These are phyloP conservation scores for Centroberyx gerrardi DNA, from an alignment of 2,797 vertebrate species.

Conservation along the genomic window DNA sequence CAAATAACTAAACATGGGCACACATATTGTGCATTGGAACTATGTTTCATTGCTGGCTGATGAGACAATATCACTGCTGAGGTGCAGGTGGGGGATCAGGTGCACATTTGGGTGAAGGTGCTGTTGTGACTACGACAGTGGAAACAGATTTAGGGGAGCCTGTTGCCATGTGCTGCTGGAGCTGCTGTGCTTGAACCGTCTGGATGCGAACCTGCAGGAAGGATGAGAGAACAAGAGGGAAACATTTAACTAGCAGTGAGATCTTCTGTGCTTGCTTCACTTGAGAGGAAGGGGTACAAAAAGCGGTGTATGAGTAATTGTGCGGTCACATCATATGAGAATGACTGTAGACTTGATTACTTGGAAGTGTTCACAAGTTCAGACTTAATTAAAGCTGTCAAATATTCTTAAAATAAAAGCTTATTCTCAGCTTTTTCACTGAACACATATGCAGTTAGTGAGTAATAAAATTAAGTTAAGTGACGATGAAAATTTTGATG, in stretches of 20 bases:
- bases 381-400: too few relatives aligned
- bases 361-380: too few relatives aligned
- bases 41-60: conserved; percentile 7
- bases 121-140: conserved; percentile 96
- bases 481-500: too few relatives aligned
- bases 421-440: not conserved
- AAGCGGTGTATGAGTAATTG: not conserved
- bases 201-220: conserved; percentile 93
- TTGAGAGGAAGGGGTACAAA: not conserved
- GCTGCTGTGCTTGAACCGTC: conserved; percentile 93
- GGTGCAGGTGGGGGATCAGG: conserved; percentile 87
- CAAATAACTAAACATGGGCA: not conserved
- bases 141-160: conserved; percentile 93
- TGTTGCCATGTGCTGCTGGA: conserved; percentile 92
- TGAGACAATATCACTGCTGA: conserved; percentile 54
- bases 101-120: conserved; percentile 91
- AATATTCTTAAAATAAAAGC: not conserved
- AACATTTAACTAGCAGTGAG: not conserved
- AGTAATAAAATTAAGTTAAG: not conserved
- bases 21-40: not conserved
- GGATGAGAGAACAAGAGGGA: not conserved
- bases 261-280: not conserved
- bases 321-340: too few relatives aligned
- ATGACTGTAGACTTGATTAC: too few relatives aligned
- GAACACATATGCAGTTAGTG: not conserved